Conservation (phyloP, 2,888 invertebrate species). For the Heliothis peltigera region DNA sequence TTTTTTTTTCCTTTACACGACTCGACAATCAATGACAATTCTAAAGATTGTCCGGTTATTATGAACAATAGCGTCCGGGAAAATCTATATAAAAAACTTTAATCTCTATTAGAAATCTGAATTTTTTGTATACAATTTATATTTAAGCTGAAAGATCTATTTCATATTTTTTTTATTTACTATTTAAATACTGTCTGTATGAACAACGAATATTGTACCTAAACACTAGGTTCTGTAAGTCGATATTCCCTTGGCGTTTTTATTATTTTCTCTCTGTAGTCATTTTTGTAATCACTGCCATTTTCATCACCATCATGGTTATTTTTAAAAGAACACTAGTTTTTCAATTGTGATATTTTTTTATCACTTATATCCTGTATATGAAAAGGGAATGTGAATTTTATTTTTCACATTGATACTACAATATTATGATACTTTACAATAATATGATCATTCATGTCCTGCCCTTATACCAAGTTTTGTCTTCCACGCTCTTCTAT, state of each 20-base stretch:
- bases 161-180: conserved; percentile 6
- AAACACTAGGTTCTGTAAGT: neutral
- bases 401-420: too few species aligned
- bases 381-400: too few species aligned
- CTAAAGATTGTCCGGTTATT: neutral
- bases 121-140: conserved; percentile 20
- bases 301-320: conserved; percentile 3
- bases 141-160: conserved; percentile 29
- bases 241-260: neutral
- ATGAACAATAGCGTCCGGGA: conserved; percentile 17
- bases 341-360: neutral
- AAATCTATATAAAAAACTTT: conserved; percentile 3
- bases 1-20: neutral
- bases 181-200: conserved; percentile 18
- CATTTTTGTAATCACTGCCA: conserved; percentile 43
- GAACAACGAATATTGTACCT: conserved; percentile 42
- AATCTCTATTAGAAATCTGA: conserved; percentile 49
- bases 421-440: too few species aligned
- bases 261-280: conserved; percentile 22
- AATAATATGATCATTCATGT: too few species aligned
- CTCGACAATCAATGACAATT: neutral
- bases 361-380: too few species aligned
- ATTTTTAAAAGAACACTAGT: neutral
- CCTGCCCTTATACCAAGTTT: too few species aligned
- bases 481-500: too few species aligned